phyloP scores from a whole-genome alignment of 2,113 vertebrate species.

The Dendropsophus ebraccatus region DNA sequence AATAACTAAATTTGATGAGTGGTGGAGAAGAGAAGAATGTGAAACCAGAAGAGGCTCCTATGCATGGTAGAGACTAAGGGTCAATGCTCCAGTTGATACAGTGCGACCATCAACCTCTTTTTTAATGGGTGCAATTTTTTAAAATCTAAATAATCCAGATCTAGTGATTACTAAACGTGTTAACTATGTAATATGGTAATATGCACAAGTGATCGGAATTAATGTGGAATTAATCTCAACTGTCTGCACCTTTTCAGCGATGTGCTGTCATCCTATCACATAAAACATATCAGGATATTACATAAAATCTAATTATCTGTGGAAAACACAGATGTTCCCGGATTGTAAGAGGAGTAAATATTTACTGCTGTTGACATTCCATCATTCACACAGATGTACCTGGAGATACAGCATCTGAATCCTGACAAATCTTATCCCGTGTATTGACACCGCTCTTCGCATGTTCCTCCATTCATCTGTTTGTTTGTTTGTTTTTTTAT shows the following conservation, averaged over 20 bases:
- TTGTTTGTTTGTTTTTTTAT: background rate
- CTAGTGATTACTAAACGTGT: background rate
- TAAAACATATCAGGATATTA: conserved; percentile 12
- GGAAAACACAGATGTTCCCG: conserved; percentile 44
- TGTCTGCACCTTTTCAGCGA: background rate
- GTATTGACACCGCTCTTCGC: background rate
- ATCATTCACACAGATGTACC: conserved; percentile 32
- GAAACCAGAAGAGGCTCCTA: too few species aligned
- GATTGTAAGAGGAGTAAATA: conserved; percentile 39
- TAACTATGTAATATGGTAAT: background rate
- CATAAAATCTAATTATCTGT: conserved; percentile 37
- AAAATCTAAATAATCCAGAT: conserved; percentile 8
- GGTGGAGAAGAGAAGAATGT: too few species aligned
- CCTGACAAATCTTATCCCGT: background rate
- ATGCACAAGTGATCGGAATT: background rate
- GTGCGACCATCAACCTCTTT: too few species aligned
- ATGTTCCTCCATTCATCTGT: background rate
- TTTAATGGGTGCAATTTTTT: background rate
- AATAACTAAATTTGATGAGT: too few species aligned
- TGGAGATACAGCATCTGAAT: conserved; percentile 18
- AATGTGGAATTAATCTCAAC: background rate
- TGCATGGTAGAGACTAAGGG: too few species aligned
- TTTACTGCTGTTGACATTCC: conserved; percentile 1
- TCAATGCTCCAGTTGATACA: too few species aligned
- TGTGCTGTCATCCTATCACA: conserved; percentile 6